Evolutionary conservation across 2,113 vertebrate species (phyloP), one percentile per base, ranked within the genome.

Genomic region (Zingel zingel): DNA sequence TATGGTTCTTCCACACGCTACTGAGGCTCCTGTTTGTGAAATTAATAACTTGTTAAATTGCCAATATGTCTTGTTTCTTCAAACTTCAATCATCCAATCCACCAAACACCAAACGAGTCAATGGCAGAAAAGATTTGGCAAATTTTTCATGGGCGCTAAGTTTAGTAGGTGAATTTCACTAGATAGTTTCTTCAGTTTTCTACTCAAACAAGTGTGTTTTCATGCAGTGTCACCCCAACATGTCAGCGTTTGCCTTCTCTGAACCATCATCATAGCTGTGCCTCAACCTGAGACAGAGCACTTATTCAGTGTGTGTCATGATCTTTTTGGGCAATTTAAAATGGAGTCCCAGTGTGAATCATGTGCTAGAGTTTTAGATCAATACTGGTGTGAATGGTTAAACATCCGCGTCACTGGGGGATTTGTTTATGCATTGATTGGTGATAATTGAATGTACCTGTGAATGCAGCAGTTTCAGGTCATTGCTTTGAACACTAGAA

Each of bases 401-500:
- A 45, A 30, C 67, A 6, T 66, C 14, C 19, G 0, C 30, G 16
- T 72, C 10, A 64, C 0, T 45, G 62, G 36, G 21, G 30, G 25
- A 15, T 66, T 23, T 59, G 47, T 71, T 51, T 47, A 12, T 69
- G 51, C 50, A 9, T 56, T 18, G 16, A 19, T 63, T 19, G 33
- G 39, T 45, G 23, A 10, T 15, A 5, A 9, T 1, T 58, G 48
- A 16, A 11, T 9, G 39, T 25, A 7, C n/a, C 12, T 21, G 47
- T 33, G 59, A 33, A 25, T 48, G 62, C 62, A 56, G 63, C 63
- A 51, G 64, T 63, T 74, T 79, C 1, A 48, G 47, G 64, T 81
- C 47, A 45, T 48, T n/a, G 54, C 27, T 82, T 16, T 83, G 83
- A 79, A 88, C 88, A 89, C 81, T 83, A 85, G 90, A 79, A 83